Evolutionary conservation across 2,888 invertebrate species (phyloP).

Genomic region (Aricia artaxerxes): DNA sequence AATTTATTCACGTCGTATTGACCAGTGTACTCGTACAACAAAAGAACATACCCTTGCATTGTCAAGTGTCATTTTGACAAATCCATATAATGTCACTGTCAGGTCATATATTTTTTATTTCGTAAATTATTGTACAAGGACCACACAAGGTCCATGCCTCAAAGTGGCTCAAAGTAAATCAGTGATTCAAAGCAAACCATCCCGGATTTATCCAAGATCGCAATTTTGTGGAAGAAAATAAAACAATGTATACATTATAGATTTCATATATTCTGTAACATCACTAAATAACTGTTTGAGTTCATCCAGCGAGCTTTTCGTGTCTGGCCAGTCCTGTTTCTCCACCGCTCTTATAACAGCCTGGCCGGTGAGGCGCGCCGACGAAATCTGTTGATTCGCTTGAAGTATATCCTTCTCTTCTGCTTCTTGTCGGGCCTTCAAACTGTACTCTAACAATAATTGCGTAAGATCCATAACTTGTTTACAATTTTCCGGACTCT

Average conservation of each 20-base stretch:
- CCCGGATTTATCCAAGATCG: background rate
- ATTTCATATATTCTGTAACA: slow-evolving; percentile 72
- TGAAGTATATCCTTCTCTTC: slow-evolving; percentile 72
- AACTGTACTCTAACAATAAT: slow-evolving; percentile 79
- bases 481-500: slow-evolving; percentile 79
- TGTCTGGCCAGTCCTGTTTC: slow-evolving; percentile 71
- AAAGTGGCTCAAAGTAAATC: too few relatives aligned
- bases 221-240: slow-evolving; percentile 38
- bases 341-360: slow-evolving; percentile 76
- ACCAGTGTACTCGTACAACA: background rate
- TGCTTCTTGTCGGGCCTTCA: slow-evolving; percentile 74
- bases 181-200: too few relatives aligned
- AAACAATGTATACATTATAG: slow-evolving; percentile 55
- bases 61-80: background rate
- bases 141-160: too few relatives aligned
- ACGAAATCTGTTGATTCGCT: slow-evolving; percentile 79
- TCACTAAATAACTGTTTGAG: slow-evolving; percentile 55
- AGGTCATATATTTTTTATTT: background rate
- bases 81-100: background rate
- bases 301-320: slow-evolving; percentile 53
- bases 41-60: background rate
- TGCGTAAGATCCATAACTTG: slow-evolving; percentile 82
- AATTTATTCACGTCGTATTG: background rate
- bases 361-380: slow-evolving; percentile 80
- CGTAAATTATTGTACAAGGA: background rate